Evolutionary conservation across 2,113 vertebrate species (phyloP).

Genomic region (Mormyrus lacerda): DNA sequence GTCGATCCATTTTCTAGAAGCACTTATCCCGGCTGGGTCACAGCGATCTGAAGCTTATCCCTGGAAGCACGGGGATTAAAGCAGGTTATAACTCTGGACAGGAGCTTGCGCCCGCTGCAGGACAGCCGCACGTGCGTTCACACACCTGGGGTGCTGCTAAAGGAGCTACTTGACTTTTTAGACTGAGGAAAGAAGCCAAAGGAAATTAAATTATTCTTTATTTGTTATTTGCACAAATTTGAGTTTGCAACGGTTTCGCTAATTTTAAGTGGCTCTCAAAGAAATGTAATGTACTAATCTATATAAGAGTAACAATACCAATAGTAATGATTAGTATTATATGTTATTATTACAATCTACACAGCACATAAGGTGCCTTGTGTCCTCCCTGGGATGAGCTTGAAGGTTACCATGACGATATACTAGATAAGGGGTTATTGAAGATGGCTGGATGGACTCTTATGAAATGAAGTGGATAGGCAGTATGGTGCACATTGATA

Average conservation of each 20-base stretch:
- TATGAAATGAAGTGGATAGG: neutral
- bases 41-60: neutral
- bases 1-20: neutral
- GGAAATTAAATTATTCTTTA: neutral
- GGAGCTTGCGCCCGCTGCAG: neutral
- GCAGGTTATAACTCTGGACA: neutral
- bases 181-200: neutral
- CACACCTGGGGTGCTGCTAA: neutral
- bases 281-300: neutral
- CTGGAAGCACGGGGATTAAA: neutral
- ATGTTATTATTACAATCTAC: too few relatives aligned
- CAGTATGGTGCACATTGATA: neutral
- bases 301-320: neutral
- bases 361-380: neutral
- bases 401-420: neutral
- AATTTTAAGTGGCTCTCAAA: neutral
- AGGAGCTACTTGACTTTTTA: neutral
- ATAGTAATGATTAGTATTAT: neutral
- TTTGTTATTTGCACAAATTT: neutral
- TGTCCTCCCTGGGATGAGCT: neutral
- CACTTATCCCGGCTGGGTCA: neutral
- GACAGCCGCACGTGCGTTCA: neutral
- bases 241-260: neutral
- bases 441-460: neutral
- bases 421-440: neutral